Conservation (phyloP, 2,888 invertebrate species). For the Cheilosia impressa region DNA sequence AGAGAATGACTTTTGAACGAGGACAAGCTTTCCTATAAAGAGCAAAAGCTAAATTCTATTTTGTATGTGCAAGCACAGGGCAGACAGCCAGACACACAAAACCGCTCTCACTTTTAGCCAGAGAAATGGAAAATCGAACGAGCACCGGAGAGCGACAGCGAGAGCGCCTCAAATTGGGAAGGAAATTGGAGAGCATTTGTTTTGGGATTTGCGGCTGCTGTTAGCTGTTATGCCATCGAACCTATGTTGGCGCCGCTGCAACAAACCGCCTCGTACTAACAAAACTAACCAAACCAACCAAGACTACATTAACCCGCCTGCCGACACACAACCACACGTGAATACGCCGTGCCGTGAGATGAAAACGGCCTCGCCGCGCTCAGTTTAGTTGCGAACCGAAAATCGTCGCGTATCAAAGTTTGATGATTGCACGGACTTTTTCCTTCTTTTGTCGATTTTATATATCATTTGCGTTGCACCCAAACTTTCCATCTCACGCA, state of each 20-base stretch:
- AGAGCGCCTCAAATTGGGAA: not conserved
- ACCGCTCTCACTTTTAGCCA: slow-evolving; percentile 24
- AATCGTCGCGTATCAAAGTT: slow-evolving; percentile 61
- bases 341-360: slow-evolving; percentile 46
- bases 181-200: slow-evolving; percentile 37
- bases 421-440: slow-evolving; percentile 12
- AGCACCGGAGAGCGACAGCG: slow-evolving; percentile 2
- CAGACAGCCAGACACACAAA: too few species aligned
- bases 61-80: not conserved
- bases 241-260: slow-evolving; percentile 65
- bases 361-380: slow-evolving; percentile 62
- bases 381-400: slow-evolving; percentile 69
- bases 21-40: slow-evolving; percentile 56
- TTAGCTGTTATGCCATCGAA: slow-evolving; percentile 43
- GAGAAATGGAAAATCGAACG: not conserved
- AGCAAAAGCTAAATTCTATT: slow-evolving; percentile 41
- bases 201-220: slow-evolving; percentile 8
- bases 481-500: not conserved
- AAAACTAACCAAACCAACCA: slow-evolving; percentile 45
- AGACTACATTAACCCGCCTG: slow-evolving; percentile 20
- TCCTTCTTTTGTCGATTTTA: slow-evolving; percentile 7
- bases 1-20: not conserved
- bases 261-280: slow-evolving; percentile 47
- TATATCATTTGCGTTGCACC: not conserved
- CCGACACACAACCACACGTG: slow-evolving; percentile 26